Conservation (phyloP, 2,888 invertebrate species). For the Noctua janthina region DNA sequence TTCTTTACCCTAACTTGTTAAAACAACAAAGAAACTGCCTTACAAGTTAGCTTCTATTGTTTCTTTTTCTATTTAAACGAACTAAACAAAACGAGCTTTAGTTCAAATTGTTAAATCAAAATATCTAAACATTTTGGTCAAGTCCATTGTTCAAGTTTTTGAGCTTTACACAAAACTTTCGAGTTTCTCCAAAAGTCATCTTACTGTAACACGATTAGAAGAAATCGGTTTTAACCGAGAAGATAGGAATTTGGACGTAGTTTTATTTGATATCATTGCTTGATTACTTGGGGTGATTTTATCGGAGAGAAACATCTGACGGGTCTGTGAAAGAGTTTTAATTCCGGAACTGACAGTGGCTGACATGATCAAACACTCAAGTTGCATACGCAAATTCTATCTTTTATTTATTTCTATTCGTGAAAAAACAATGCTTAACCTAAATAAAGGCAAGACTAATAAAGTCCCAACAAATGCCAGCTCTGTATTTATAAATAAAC, state of each 20-base stretch:
- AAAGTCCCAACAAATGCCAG: constrained; percentile 21
- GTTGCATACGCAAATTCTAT: background rate
- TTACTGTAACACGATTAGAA: constrained; percentile 73
- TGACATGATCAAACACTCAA: background rate
- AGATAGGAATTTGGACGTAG: constrained; percentile 54
- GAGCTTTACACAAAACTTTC: constrained; percentile 70
- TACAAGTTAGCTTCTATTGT: constrained; percentile 56
- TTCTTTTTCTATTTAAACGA: constrained; percentile 66
- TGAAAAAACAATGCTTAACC: background rate
- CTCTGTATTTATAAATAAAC: constrained; percentile 41
- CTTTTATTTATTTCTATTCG: background rate
- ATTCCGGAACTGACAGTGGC: background rate
- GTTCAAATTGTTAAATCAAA: constrained; percentile 76
- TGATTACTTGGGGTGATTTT: constrained; percentile 12
- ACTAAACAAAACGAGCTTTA: constrained; percentile 69
- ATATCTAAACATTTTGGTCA: constrained; percentile 73
- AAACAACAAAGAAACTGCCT: constrained; percentile 48
- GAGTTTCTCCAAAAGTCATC: constrained; percentile 73
- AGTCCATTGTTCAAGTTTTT: constrained; percentile 75
- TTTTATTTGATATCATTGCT: constrained; percentile 43
- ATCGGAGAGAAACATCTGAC: constrained; percentile 3
- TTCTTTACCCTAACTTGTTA: constrained; percentile 16
- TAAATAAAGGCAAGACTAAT: constrained; percentile 25
- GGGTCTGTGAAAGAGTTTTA: background rate
- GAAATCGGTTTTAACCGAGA: constrained; percentile 60